phyloP scores from a whole-genome alignment of 2,113 vertebrate species.

The Clarias batrachus region DNA sequence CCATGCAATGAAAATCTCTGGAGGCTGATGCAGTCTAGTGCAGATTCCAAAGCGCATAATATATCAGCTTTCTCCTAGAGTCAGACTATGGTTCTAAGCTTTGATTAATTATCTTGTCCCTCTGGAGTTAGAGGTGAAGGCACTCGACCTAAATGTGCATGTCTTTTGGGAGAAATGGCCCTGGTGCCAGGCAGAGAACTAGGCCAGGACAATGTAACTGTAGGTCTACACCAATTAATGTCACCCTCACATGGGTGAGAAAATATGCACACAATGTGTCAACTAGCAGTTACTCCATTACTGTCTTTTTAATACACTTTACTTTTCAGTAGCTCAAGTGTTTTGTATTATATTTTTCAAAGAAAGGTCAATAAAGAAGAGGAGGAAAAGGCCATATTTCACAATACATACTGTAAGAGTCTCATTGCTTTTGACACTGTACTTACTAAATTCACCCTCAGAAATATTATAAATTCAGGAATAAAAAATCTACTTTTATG shows the following conservation, averaged over 20 bases:
- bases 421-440: conserved; percentile 3
- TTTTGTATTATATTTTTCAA: conserved; percentile 23
- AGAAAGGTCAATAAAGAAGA: conserved; percentile 3
- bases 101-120: conserved; percentile 52
- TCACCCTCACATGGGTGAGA: conserved; percentile 2
- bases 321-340: neutral
- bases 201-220: conserved; percentile 42
- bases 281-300: neutral
- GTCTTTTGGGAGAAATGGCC: conserved; percentile 34
- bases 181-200: conserved; percentile 36
- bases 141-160: conserved; percentile 49
- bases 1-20: conserved; percentile 21
- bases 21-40: conserved; percentile 4
- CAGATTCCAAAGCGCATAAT: conserved; percentile 19
- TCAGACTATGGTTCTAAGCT: conserved; percentile 32
- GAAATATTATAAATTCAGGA: neutral
- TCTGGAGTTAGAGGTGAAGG: conserved; percentile 40
- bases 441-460: conserved; percentile 9
- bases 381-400: neutral
- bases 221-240: conserved; percentile 32
- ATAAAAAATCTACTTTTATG: neutral
- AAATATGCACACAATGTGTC: conserved; percentile 6
- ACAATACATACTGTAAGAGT: neutral
- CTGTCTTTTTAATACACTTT: neutral
- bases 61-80: neutral